These are phyloP conservation scores for Neoitamus cyanurus DNA, from an alignment of 2,888 invertebrate species.

Conservation along the genomic window DNA sequence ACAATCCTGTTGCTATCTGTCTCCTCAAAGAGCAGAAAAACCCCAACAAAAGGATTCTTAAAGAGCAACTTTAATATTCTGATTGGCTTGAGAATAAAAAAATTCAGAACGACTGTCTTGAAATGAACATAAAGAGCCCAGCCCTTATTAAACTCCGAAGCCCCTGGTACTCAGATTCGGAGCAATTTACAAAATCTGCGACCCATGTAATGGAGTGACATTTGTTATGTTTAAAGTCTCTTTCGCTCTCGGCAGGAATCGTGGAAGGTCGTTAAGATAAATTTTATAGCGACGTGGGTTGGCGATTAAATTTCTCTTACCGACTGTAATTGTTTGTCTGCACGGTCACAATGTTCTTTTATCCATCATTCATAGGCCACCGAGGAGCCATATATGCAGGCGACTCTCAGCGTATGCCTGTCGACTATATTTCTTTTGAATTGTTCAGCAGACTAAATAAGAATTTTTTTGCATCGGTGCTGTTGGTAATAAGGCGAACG, in stretches of 20 bases:
- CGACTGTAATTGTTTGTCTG: not conserved
- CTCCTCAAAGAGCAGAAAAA: not conserved
- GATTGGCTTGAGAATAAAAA: not conserved
- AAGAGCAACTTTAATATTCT: not conserved
- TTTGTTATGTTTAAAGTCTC: slow-evolving; percentile 2
- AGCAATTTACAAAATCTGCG: slow-evolving; percentile 27
- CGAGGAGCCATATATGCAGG: not conserved
- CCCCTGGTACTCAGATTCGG: not conserved
- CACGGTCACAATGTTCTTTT: not conserved
- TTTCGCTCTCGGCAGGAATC: not conserved
- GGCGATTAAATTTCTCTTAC: slow-evolving; percentile 22
- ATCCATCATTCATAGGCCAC: not conserved
- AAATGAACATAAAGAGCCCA: not conserved
- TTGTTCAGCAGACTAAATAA: not conserved
- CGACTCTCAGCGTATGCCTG: not conserved
- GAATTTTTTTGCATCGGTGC: not conserved
- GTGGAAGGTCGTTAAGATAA: slow-evolving; percentile 11
- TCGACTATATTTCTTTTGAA: not conserved
- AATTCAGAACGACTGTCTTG: not conserved
- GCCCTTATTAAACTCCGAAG: not conserved
- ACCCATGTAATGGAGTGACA: slow-evolving; percentile 32
- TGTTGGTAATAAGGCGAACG: not conserved
- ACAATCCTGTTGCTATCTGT: not conserved
- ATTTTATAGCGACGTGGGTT: slow-evolving; percentile 13
- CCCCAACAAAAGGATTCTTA: not conserved